Base-by-base conservation (phyloP, 2,797 vertebrate genomes). In the Rhinatrema bivittatum region DNA sequence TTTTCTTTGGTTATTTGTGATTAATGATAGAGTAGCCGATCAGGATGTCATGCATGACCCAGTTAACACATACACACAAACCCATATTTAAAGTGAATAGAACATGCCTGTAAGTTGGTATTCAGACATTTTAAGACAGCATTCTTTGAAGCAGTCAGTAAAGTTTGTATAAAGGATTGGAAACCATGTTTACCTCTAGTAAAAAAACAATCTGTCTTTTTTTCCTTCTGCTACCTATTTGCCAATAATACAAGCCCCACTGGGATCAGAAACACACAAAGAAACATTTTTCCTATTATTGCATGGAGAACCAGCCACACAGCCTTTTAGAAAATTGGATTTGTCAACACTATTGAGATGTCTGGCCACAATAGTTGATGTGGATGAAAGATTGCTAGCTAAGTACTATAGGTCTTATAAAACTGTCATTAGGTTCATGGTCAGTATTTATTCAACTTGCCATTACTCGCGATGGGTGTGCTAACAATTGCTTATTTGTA, bases 241-340 rank as follows among this genome's bases (percentile, higher is more conserved):
- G 8, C 8, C 46, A 7, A 8, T 40, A 49, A 16, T 8, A 25
- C 3, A 44, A 12, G 24, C 14, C 4, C 11, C 4, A 0, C 3
- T 42, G 20, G 6, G 57, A 29, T 36, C 22, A 33, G 36, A 43
- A 2, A 9, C 13, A 22, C 8, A 27, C 14, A 8, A 14, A 29
- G 35, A 50, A 62, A 34, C 28, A 2, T 6, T 35, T 32, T 10
- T 46, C 24, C 42, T 24, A 20, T 14, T 36, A 6, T 20, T 31
- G 1, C 4, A 40, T 7, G 5, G 17, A 40, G 42, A 64, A 35
- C 5, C 39, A 21, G 16, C 13, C 32, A 6, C 32, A 6, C 53
- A 51, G 20, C 3, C 6, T 46, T 63, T 65, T 28, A 55, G 38
- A 53, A 60, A 33, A 31, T 9, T 70, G 29, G 2, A n/a, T 53